These are phyloP conservation scores for Drosophila nikananu DNA, from an alignment of 1,140 invertebrate species.

Conservation along the genomic window DNA sequence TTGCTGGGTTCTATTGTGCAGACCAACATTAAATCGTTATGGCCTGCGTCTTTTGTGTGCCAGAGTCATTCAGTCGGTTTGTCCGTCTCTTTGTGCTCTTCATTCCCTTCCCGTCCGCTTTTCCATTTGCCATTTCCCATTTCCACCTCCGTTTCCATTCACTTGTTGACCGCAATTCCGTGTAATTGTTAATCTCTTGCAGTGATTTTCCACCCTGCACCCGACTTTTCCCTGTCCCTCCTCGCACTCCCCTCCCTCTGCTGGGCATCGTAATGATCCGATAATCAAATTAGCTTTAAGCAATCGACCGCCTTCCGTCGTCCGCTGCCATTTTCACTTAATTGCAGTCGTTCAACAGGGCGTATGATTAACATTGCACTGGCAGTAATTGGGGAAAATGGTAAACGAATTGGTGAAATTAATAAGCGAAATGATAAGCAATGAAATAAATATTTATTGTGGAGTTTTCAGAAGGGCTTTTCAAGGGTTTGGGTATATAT, in stretches of 20 bases:
- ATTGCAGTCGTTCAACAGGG: conserved; percentile 63
- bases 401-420: not conserved
- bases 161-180: conserved; percentile 63
- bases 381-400: no score
- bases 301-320: conserved; percentile 35
- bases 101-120: no score
- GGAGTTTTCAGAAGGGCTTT: not conserved
- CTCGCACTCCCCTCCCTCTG: not conserved
- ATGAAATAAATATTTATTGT: conserved; percentile 7
- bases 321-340: conserved; percentile 26
- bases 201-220: conserved; percentile 63
- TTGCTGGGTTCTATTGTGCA: conserved; percentile 4
- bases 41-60: conserved; percentile 39
- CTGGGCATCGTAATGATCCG: conserved; percentile 22
- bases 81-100: not conserved
- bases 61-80: conserved; percentile 16
- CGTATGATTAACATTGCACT: conserved; percentile 67
- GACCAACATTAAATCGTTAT: conserved; percentile 63
- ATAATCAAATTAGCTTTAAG: conserved; percentile 67
- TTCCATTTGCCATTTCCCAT: not conserved
- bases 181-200: conserved; percentile 76
- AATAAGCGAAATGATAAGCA: not conserved
- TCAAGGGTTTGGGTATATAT: not conserved
- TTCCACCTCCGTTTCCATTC: conserved; percentile 8
- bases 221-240: not conserved